Base-by-base conservation (phyloP, 2,888 invertebrate genomes). In the Plutella xylostella region DNA sequence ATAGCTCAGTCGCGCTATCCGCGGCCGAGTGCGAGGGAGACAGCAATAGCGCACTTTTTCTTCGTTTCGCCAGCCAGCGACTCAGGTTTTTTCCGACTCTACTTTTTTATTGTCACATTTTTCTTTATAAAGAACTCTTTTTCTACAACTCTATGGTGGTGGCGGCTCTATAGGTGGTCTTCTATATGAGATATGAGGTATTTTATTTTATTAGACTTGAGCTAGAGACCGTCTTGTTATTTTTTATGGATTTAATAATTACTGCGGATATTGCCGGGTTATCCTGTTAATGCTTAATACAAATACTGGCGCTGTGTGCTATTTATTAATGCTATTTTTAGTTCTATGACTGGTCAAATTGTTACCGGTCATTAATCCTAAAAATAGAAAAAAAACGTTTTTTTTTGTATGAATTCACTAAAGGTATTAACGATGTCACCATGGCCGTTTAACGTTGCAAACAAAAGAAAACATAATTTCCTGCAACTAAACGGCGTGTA, bases 71-170 rank as follows among this genome's bases (percentile, higher is more conserved):
- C 61, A 62, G 63, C 57, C 53, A 50, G 63, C 52, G 58, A 50
- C 15, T 15, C 11, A 19, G 6, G 19, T 75, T 76, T 69, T 75
- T 74, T 64, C 63, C 55, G 61, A 53, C 60, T 60, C 55, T 61
- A 67, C 72, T 75, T 73, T 76, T 77, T 72, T 70, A 64, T 55
- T 59, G 58, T 57, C 51, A 55, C n/a, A n/a, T n/a, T n/a, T n/a
- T n/a, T n/a, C 55, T 64, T 72, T 70, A 68, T 72, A 63, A 58
- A 61, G 56, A 53, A 60, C 45, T 60, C 56, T 70, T 65, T 66
- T 57, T 57, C 50, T 42, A 52, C 48, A 51, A 48, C 50, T 25
- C 30, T 30, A 30, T 19, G 37, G 37, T 20, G 20, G 37, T 3
- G 17, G n/a, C n/a, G n/a, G n/a, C 31, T 12, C 11, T 39, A 28